phyloP scores from a whole-genome alignment of 2,888 invertebrate genomes.

The Cantharis flavilabris region DNA sequence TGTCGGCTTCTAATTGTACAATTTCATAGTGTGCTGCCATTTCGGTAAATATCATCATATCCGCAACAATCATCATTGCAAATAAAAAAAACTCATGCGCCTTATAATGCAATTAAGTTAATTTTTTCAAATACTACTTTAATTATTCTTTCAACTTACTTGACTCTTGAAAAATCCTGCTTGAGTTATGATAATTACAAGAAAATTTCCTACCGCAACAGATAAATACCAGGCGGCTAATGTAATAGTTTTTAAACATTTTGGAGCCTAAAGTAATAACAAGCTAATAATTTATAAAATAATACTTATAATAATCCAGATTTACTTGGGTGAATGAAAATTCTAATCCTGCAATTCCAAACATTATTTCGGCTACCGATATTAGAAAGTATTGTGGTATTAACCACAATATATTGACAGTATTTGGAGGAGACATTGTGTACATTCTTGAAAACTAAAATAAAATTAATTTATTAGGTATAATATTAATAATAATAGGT shows the following conservation, averaged over 20 bases:
- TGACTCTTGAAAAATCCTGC: slow-evolving; percentile 66
- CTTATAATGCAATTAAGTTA: slow-evolving; percentile 53
- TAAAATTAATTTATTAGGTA: no score
- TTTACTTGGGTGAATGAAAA: slow-evolving; percentile 80
- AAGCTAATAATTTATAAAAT: not conserved
- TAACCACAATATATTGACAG: slow-evolving; percentile 72
- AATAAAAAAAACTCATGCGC: slow-evolving; percentile 77
- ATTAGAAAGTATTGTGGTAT: slow-evolving; percentile 81
- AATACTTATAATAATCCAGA: not conserved
- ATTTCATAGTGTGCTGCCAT: slow-evolving; percentile 61
- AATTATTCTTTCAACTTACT: slow-evolving; percentile 53
- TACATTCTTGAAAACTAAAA: slow-evolving; percentile 59
- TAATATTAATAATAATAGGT: no score
- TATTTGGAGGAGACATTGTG: slow-evolving; percentile 67
- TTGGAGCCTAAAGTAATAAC: slow-evolving; percentile 66
- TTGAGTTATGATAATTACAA: slow-evolving; percentile 76
- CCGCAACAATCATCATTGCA: slow-evolving; percentile 67
- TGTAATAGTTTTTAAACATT: slow-evolving; percentile 81
- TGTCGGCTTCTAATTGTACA: slow-evolving; percentile 52
- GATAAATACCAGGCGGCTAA: slow-evolving; percentile 86
- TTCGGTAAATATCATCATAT: slow-evolving; percentile 67
- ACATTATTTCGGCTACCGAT: slow-evolving; percentile 81
- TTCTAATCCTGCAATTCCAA: slow-evolving; percentile 80
- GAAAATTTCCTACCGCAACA: slow-evolving; percentile 78
- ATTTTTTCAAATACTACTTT: not conserved